A percentile compares a stretch with the other conserved stretches of the same genome.
These are phyloP conservation scores for Donacobius atricapilla DNA, from an alignment of 2,113 vertebrate genomes.

Conservation along the genomic window DNA sequence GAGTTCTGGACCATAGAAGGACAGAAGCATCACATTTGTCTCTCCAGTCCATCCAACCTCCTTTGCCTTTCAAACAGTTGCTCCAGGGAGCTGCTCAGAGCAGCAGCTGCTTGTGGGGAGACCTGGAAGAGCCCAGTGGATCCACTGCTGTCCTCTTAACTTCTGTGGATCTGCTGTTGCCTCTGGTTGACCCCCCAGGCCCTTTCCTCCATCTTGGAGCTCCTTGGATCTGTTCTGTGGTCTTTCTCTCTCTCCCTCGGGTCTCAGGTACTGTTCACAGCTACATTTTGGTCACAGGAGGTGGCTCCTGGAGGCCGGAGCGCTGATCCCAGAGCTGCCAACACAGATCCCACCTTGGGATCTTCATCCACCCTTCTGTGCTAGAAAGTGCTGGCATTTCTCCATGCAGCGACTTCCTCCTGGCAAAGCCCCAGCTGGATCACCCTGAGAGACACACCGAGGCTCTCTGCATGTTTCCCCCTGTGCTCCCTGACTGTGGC, in stretches of 20 bases:
- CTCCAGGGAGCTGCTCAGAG: neutral
- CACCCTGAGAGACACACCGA: neutral
- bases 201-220: neutral
- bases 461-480: neutral
- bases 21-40: neutral
- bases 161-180: neutral
- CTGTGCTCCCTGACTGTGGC: neutral
- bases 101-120: neutral
- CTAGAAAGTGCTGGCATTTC: neutral
- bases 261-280: neutral
- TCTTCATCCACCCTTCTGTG: neutral
- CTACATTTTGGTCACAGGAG: neutral
- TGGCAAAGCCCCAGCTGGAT: constrained; percentile 8
- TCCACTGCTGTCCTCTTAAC: fast-evolving
- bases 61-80: neutral
- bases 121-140: neutral
- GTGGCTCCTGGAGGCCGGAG: neutral
- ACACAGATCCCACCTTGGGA: neutral
- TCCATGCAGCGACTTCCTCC: neutral
- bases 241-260: neutral
- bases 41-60: neutral
- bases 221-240: neutral
- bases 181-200: neutral
- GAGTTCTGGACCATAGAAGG: too few species aligned
- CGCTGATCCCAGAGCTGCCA: neutral